phyloP scores from a whole-genome alignment of 1,140 invertebrate species.

The Drosophila gunungcola region DNA sequence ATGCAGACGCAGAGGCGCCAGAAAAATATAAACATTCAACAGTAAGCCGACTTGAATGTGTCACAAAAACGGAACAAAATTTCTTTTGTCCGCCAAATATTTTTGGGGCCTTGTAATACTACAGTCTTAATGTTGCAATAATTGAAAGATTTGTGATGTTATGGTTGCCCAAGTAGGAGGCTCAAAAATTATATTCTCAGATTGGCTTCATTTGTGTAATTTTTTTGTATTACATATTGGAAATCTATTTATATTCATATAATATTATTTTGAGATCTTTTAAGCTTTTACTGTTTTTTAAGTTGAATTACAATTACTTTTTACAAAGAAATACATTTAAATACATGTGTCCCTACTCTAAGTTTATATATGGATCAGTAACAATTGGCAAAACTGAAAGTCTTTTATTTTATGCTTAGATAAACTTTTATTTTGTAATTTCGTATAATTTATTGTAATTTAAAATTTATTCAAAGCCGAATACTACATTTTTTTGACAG shows the following conservation, averaged over 20 bases:
- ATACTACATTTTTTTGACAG: background rate
- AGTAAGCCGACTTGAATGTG: constrained; percentile 22
- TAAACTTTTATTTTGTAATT: background rate
- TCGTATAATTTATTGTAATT: background rate
- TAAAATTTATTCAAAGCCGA: no score
- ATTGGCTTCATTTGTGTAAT: background rate
- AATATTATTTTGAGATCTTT: no score
- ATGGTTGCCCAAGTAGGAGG: background rate
- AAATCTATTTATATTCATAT: no score
- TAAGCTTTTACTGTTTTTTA: no score
- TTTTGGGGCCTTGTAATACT: background rate
- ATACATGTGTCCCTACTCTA: no score
- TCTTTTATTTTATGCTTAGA: background rate
- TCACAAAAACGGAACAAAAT: constrained; percentile 16
- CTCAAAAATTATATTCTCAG: background rate
- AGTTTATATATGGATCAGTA: no score
- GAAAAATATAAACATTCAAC: constrained; percentile 5
- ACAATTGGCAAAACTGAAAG: no score
- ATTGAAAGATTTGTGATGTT: background rate
- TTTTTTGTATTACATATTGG: no score
- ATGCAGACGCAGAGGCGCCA: constrained; percentile 32
- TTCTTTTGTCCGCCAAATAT: constrained; percentile 23
- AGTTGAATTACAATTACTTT: no score
- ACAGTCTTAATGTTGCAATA: background rate
- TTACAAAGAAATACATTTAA: no score